A percentile compares a stretch with the other conserved stretches of the same genome.
Evolutionary conservation across 2,797 vertebrate genomes (phyloP).

Genomic region (Arnoldichthys spilopterus): DNA sequence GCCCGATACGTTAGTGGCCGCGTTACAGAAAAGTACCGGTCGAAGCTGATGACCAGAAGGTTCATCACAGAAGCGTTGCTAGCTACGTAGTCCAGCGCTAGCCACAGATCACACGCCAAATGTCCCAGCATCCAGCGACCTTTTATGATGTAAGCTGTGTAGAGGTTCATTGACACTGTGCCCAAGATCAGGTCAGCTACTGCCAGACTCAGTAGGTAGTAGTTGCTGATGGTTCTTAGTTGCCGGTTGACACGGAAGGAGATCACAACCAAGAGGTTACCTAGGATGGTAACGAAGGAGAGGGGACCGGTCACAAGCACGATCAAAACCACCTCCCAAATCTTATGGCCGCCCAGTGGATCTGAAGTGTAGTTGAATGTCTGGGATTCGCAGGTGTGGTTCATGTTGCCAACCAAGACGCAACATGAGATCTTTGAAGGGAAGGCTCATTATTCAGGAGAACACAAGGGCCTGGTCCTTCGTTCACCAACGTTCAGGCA

Average conservation of each 20-base stretch:
- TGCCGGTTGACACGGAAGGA: slow-evolving; percentile 82
- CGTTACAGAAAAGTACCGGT: slow-evolving; percentile 83
- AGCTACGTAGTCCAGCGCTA: slow-evolving; percentile 81
- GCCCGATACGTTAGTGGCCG: slow-evolving; percentile 79
- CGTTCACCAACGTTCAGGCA: not conserved
- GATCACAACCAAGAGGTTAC: slow-evolving; percentile 80
- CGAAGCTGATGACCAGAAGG: slow-evolving; percentile 82
- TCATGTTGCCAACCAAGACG: slow-evolving; percentile 53
- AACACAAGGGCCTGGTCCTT: not conserved
- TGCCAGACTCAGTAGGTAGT: slow-evolving; percentile 82
- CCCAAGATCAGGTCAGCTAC: slow-evolving; percentile 82
- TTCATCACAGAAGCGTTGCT: slow-evolving; percentile 86
- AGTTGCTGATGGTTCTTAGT: slow-evolving; percentile 82
- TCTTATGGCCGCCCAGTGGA: slow-evolving; percentile 68
- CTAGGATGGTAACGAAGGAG: slow-evolving; percentile 78
- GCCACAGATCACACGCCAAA: slow-evolving; percentile 80
- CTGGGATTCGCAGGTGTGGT: slow-evolving; percentile 55
- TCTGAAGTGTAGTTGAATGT: slow-evolving; percentile 52
- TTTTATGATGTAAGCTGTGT: slow-evolving; percentile 81
- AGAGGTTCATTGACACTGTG: slow-evolving; percentile 82
- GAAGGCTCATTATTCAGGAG: slow-evolving; percentile 38
- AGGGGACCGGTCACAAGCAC: slow-evolving; percentile 75
- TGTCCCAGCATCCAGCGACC: slow-evolving; percentile 79
- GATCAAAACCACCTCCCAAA: slow-evolving; percentile 78
- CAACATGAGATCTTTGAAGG: slow-evolving; percentile 31